Conservation (phyloP, 2,797 vertebrate species). For the Merluccius polli region DNA sequence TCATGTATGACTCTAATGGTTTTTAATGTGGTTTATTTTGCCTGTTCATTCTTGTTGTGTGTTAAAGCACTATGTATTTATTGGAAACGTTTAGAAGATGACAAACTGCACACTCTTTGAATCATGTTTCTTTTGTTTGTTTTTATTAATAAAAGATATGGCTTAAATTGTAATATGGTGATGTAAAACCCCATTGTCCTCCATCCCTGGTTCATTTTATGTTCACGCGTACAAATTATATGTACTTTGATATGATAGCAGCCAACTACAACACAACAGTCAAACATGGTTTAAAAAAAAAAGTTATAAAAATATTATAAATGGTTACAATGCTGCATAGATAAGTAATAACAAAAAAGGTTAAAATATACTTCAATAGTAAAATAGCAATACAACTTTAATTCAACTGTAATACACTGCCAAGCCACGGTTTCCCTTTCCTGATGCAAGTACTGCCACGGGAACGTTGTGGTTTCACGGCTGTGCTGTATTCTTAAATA, state of each 20-base stretch:
- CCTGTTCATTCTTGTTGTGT: slow-evolving; percentile 1
- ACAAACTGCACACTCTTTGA: slow-evolving; percentile 16
- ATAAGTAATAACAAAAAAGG: slow-evolving; percentile 30
- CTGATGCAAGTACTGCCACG: slow-evolving; percentile 52
- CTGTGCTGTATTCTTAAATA: slow-evolving; percentile 31
- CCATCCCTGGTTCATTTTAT: slow-evolving; percentile 52
- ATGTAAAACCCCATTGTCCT: slow-evolving; percentile 46
- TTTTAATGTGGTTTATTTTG: slow-evolving; percentile 17
- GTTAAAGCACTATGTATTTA: slow-evolving; percentile 12
- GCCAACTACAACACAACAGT: slow-evolving; percentile 56
- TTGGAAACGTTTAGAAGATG: slow-evolving; percentile 17
- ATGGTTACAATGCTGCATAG: slow-evolving; percentile 38
- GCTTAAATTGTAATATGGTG: slow-evolving; percentile 59
- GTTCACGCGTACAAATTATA: slow-evolving; percentile 57
- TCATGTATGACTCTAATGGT: background rate
- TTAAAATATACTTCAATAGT: slow-evolving; percentile 55
- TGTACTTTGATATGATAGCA: slow-evolving; percentile 66
- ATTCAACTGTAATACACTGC: slow-evolving; percentile 52
- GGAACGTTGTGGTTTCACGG: slow-evolving; percentile 31
- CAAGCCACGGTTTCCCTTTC: slow-evolving; percentile 49
- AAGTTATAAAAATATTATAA: slow-evolving; percentile 54
- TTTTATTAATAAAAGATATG: slow-evolving; percentile 69
- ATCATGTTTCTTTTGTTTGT: slow-evolving; percentile 17
- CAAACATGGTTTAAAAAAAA: slow-evolving; percentile 45
- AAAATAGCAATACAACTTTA: slow-evolving; percentile 52